Conservation (phyloP, 2,888 invertebrate species). For the Platycheirus rosarum region DNA sequence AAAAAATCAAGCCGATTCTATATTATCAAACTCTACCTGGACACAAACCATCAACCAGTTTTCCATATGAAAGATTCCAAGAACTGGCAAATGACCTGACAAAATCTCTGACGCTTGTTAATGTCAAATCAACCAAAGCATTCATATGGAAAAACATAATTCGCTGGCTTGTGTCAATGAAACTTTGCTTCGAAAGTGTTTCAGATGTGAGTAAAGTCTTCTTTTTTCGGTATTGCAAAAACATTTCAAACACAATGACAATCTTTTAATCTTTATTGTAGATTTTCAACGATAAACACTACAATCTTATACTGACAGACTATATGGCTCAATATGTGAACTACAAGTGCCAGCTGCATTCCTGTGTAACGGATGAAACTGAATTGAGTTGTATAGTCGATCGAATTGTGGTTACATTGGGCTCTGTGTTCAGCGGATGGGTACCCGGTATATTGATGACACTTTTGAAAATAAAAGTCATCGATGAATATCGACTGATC, state of each 20-base stretch:
- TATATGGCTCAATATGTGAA: slow-evolving; percentile 72
- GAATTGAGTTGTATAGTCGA: slow-evolving; percentile 38
- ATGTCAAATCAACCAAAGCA: slow-evolving; percentile 34
- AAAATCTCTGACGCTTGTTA: slow-evolving; percentile 26
- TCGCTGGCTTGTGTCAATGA: slow-evolving; percentile 69
- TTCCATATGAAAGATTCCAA: slow-evolving; percentile 63
- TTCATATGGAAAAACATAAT: slow-evolving; percentile 72
- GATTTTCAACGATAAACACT: slow-evolving; percentile 64
- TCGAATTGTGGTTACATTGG: slow-evolving; percentile 60
- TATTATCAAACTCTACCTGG: slow-evolving; percentile 49
- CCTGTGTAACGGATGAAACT: slow-evolving; percentile 37
- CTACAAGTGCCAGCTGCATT: slow-evolving; percentile 64
- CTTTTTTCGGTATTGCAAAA: neutral
- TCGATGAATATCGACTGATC: slow-evolving; percentile 49
- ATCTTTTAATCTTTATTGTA: slow-evolving; percentile 37
- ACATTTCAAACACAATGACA: too few species aligned
- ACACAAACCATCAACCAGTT: slow-evolving; percentile 29
- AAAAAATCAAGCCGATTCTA: slow-evolving; percentile 52
- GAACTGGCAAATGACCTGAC: slow-evolving; percentile 48
- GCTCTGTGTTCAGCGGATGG: slow-evolving; percentile 59
- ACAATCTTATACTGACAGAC: slow-evolving; percentile 69
- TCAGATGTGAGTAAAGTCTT: slow-evolving; percentile 54
- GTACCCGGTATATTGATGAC: slow-evolving; percentile 64
- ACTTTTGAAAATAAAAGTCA: slow-evolving; percentile 62
- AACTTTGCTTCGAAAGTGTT: slow-evolving; percentile 52